Base-by-base conservation (phyloP, 2,888 invertebrate genomes). In the Sminthurinus aureus region DNA sequence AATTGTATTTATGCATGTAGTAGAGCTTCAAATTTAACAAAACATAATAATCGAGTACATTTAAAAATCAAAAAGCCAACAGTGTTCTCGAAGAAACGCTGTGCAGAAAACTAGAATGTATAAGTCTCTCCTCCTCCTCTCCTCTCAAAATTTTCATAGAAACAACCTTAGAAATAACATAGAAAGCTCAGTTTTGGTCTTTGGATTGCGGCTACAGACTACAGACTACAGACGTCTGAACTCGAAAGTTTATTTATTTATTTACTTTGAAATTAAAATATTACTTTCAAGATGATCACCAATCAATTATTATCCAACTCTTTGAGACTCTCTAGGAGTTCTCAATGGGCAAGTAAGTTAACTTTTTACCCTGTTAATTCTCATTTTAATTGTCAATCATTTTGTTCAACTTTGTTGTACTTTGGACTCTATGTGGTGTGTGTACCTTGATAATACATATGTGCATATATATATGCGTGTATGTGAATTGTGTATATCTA, bases 321-420 rank as follows among this genome's bases (percentile, higher is more conserved):
- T 22, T 73, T 82, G 51, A 67, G 73, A 52, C 66, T 81, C 79
- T 64, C 78, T 52, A 50, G 79, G 75, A 79, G 78, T 78, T 75
- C 84, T 51, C 50, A 67, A 22, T 81, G 74, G 81, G 58, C 81
- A 26, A 24, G 84, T 84, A 82, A 82, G 84, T 66, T 64, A 58
- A 12, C 73, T 66, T 20, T 15, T 24, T 24, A 12, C 13, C 69
- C 12, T n/a, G 18, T 12, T 69, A n/a, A 1, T 13, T 26, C 26
- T 26, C 6, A 26, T 6, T 24, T 38, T 74, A 12, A 11, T 18
- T 69, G 20, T 69, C 64, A 64, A 69, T 69, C 6, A 26, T 12
- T 24, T 38, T 74, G 2, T 38, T 74, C n/a, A n/a, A n/a, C n/a
- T 74, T 74, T 74, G 12, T 52, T 83, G 83, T 50, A 64, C 79